Evolutionary conservation across 2,888 invertebrate genomes (phyloP), one percentile per base, ranked within the genome.

Genomic region (Drosophila paracracens): DNA sequence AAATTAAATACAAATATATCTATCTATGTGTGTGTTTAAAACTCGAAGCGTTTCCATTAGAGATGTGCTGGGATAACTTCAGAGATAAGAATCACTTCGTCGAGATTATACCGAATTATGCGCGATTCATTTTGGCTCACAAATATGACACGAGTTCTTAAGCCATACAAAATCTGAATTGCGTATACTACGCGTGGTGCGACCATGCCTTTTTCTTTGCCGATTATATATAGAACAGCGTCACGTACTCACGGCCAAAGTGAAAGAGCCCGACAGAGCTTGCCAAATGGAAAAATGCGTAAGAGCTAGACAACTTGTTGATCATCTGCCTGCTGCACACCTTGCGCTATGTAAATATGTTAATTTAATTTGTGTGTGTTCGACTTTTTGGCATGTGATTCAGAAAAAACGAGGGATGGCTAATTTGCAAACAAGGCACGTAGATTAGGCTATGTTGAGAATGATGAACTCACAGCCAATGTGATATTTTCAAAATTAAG

Each of bases 231-330:
- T 76, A 76, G 61, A 57, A 53, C 57, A 29, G 50, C 76, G 61
- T 80, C 76, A 70, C 52, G 36, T 58, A 51, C n/a, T 48, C 79
- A 70, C 33, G 75, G 77, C 60, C 66, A 62, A 51, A 53, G 50
- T 31, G 43, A 67, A 57, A 52, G 59, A 57, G 36, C 27, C 31
- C 29, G 54, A 31, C 25, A 31, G 33, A 31, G 33, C 56, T 46
- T 33, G 27, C 48, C 27, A 57, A 71, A 50, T 36, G 36, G 53
- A 72, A 63, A 62, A 59, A 50, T 43, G 18, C 25, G 36, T 61
- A 33, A 16, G 46, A 46, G 57, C 50, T 50, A 80, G 76, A 69
- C 78, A 79, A 81, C 78, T 81, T 79, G 78, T 81, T 79, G 76
- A 62, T 80, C 76, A 67, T 77, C 63, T 27, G 56, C 27, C 38